Conservation (phyloP, 1,140 invertebrate genomes). For the Hyles euphorbiae region DNA sequence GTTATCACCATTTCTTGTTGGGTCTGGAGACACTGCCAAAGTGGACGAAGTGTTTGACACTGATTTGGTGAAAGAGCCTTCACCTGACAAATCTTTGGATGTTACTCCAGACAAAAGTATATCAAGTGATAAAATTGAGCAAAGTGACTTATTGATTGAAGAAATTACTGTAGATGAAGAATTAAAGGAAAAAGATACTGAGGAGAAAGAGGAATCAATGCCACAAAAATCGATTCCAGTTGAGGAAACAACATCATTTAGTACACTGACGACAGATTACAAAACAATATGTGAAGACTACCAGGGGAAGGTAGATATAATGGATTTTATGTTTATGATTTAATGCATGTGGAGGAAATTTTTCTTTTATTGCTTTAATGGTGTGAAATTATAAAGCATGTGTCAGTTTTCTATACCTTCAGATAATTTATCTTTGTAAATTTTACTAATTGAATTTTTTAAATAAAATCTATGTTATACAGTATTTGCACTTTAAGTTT, state of each 20-base stretch:
- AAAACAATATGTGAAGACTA: constrained; percentile 72
- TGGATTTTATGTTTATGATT: constrained; percentile 31
- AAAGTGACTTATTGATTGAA: constrained; percentile 60
- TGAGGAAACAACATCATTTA: constrained; percentile 62
- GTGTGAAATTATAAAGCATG: too few species aligned
- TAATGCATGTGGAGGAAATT: constrained; percentile 28
- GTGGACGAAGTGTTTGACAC: constrained; percentile 51
- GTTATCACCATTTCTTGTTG: constrained; percentile 55
- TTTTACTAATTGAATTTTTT: too few species aligned
- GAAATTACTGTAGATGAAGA: constrained; percentile 62
- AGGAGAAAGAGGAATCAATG: constrained; percentile 29
- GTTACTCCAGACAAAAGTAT: constrained; percentile 27
- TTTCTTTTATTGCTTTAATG: constrained; percentile 18
- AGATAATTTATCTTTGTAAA: too few species aligned
- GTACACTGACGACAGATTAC: constrained; percentile 70
- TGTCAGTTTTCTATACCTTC: too few species aligned
- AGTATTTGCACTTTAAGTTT: too few species aligned
- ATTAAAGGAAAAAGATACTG: constrained; percentile 43
- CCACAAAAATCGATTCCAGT: constrained; percentile 52
- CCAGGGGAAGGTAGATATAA: constrained; percentile 58
- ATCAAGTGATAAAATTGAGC: constrained; percentile 53
- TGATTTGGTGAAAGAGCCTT: constrained; percentile 24
- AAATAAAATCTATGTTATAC: too few species aligned
- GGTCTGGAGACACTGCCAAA: constrained; percentile 41
- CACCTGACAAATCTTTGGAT: constrained; percentile 22